Evolutionary conservation across 2,888 invertebrate species (phyloP).

Genomic region (Coleophora deauratella): DNA sequence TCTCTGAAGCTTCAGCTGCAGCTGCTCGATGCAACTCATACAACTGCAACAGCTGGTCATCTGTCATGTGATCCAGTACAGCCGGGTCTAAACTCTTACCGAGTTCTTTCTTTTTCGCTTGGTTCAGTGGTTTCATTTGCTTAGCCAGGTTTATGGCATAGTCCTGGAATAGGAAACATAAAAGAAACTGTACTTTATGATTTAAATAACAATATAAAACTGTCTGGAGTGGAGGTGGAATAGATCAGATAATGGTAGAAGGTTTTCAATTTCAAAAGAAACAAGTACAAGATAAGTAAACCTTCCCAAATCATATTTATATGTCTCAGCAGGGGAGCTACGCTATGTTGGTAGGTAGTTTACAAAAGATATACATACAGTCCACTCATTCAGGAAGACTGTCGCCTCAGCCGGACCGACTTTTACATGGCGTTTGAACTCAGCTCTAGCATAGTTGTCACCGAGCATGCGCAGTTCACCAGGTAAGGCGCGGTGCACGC

Average conservation of each 20-base stretch:
- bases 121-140: constrained; percentile 80
- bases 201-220: constrained; percentile 13
- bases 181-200: constrained; percentile 10
- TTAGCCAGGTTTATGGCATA: constrained; percentile 83
- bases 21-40: constrained; percentile 85
- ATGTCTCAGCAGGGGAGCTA: no score
- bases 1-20: background rate
- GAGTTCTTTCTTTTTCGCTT: constrained; percentile 71
- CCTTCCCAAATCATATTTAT: no score
- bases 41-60: constrained; percentile 89
- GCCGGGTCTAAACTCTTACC: constrained; percentile 77
- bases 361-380: constrained; percentile 80
- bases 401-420: constrained; percentile 80
- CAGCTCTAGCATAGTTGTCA: constrained; percentile 84
- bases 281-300: no score
- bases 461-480: constrained; percentile 80
- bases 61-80: constrained; percentile 80
- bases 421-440: constrained; percentile 88
- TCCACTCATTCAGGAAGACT: constrained; percentile 92
- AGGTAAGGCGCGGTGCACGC: constrained; percentile 85
- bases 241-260: no score
- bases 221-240: no score
- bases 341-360: no score
- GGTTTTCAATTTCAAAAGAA: no score
- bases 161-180: constrained; percentile 68